Evolutionary conservation across 2,888 invertebrate genomes (phyloP), one percentile per base, ranked within the genome.

Genomic region (Miltochrista miniata): DNA sequence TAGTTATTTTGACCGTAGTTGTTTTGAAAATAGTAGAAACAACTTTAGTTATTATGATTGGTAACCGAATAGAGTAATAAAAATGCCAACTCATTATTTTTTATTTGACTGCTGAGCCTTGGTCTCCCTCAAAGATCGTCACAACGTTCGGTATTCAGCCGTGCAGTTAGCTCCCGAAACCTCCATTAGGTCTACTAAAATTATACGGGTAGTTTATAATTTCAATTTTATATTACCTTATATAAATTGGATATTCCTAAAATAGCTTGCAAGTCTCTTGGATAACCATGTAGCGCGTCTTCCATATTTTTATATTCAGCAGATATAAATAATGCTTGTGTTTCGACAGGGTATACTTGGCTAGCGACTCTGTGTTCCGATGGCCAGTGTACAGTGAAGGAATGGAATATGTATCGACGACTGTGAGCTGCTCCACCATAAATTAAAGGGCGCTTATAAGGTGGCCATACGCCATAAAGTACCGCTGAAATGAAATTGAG

Each of bases 391-490:
- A 87, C 29, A 7, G 70, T 64, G 29, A 89, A 43, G 0, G 83
- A 87, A 52, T 87, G 77, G 61, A 89, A 89, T 1, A 81, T 33
- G 51, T 89, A 90, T 1, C 87, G 76, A 0, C 89, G 80, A 34
- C 82, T 79, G 55, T 86, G 76, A 0, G 77, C 83, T 1, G 85
- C 85, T 0, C 89, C 90, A 0, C 87, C 87, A 49, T 80, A 80
- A 0, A 89, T 61, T 0, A 78, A 35, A 0, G 89, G 89, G 5
- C 73, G 73, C 0, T 49, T 54, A 0, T 68, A 47, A 0, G 31
- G 41, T 1, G 61, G 54, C 88, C 88, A 89, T 36, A 65, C 50
- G 0, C 86, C 88, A 5, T 40, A 60, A 0, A 88, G 40, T 0
- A 69, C 56, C 10, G 85, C 89, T 89, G 65, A 7, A 73, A 78